phyloP scores from a whole-genome alignment of 2,797 vertebrate species.

The Lagocephalus sceleratus region DNA sequence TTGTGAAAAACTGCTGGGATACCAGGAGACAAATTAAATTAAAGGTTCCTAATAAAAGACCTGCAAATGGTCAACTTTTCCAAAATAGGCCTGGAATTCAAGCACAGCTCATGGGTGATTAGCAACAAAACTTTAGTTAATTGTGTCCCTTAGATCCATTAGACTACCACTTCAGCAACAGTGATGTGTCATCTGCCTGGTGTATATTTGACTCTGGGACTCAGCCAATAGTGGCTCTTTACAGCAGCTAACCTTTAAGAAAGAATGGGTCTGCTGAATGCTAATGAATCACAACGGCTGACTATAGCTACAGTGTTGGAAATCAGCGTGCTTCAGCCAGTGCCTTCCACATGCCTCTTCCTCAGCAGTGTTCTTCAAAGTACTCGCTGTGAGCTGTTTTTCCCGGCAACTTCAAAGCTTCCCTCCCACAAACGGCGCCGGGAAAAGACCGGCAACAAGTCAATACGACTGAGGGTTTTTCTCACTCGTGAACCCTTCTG shows the following conservation, averaged over 20 bases:
- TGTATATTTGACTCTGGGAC: not conserved
- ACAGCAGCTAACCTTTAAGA: not conserved
- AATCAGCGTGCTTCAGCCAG: conserved; percentile 27
- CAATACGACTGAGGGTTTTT: conserved; percentile 58
- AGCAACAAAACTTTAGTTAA: no score
- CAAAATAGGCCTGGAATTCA: no score
- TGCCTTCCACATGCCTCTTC: conserved; percentile 43
- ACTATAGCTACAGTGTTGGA: conserved; percentile 55
- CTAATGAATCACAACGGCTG: conserved; percentile 10
- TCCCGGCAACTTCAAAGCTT: conserved; percentile 63
- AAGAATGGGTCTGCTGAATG: not conserved
- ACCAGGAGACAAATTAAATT: no score
- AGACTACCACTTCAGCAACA: conserved; percentile 3
- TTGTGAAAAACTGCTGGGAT: no score
- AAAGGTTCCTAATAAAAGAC: no score
- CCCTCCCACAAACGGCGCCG: conserved; percentile 49
- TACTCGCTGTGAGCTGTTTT: conserved; percentile 54
- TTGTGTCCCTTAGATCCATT: no score
- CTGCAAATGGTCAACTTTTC: no score
- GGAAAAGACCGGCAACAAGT: conserved; percentile 55
- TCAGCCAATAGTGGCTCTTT: conserved; percentile 6
- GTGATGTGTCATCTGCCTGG: not conserved
- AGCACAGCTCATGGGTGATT: no score
- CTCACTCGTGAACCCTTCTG: conserved; percentile 17
- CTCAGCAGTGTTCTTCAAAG: conserved; percentile 59